Percentiles rank a stretch among this genome's conserved stretches.
These are phyloP conservation scores for Apogon talboti DNA, from an alignment of 2,797 vertebrate species.

Conservation along the genomic window DNA sequence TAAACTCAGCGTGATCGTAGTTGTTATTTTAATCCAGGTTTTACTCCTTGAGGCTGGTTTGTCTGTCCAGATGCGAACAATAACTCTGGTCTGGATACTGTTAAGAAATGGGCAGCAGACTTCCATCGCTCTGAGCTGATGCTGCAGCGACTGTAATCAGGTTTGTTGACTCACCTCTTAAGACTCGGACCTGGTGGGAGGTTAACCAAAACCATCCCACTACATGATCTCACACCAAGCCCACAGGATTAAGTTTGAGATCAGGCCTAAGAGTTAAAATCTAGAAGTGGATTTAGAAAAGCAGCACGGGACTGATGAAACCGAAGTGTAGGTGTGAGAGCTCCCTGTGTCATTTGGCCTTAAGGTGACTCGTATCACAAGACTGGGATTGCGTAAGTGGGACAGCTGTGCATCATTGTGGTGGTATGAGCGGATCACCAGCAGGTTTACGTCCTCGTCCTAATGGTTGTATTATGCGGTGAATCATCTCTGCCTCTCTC, in stretches of 20 bases:
- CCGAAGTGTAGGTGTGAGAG: slow-evolving; percentile 3
- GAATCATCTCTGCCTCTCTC: slow-evolving; percentile 32
- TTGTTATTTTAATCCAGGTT: too few species aligned
- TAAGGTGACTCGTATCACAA: slow-evolving; percentile 39
- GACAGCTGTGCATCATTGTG: slow-evolving; percentile 41
- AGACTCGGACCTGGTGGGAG: slow-evolving; percentile 27
- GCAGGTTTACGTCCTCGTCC: slow-evolving; percentile 37
- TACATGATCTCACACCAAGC: slow-evolving; percentile 18
- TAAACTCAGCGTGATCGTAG: too few species aligned
- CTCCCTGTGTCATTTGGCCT: slow-evolving; percentile 33
- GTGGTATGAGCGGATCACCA: slow-evolving; percentile 43
- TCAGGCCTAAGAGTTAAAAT: neutral
- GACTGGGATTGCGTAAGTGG: slow-evolving; percentile 3
- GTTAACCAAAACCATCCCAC: slow-evolving; percentile 20
- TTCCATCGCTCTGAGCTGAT: neutral
- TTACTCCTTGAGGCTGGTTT: too few species aligned
- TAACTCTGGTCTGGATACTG: slow-evolving; percentile 7
- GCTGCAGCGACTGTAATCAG: slow-evolving; percentile 16
- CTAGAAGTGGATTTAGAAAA: neutral
- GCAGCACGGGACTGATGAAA: neutral
- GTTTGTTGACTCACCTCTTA: slow-evolving; percentile 31
- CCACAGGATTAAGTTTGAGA: slow-evolving; percentile 8
- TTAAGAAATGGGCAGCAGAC: slow-evolving; percentile 17
- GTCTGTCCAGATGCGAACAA: too few species aligned
- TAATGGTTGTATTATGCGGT: slow-evolving; percentile 31